Evolutionary conservation across 2,888 invertebrate species (phyloP), one percentile per base, ranked within the genome.

Genomic region (Lepidocyrtoides sp.): DNA sequence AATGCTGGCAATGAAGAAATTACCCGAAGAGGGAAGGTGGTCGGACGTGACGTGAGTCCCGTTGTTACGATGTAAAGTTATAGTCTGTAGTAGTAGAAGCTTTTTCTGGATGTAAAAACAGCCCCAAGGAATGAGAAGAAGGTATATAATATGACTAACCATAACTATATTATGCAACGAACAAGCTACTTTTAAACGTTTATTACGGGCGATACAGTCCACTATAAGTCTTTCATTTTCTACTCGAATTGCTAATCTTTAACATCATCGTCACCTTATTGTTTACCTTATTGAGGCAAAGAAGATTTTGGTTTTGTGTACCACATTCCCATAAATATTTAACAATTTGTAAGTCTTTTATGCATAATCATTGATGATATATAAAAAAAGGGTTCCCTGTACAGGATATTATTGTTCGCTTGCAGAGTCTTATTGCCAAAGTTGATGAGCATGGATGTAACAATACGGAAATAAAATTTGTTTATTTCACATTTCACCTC

Each of bases 391-490:
- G 32, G 32, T 36, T 36, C 36, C 7, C 36, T 36, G 3, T 36
- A 32, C 1, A 14, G n/a, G 2, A 14, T 10, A 63, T 23, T 29
- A 26, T 1, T 60, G 41, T 66, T 32, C n/a, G 32, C 8, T 66
- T 10, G 41, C 10, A n/a, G 69, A 0, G 23, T 8, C 29, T 51
- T 77, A 17, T 26, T 48, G 41, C 8, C 5, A 10, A 72, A 72
- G 72, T 75, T 7, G 29, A 77, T 51, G 54, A 51, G n/a, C 77
- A 77, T 8, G 41, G n/a, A 8, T 51, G 26, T 26, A 48, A 51
- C 77, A 77, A 81, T 69, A 85, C 84, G 84, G 84, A 85, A 85
- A 85, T 85, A 69, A 69, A 85, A 85, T 36, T 23, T 60, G 20
- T 26, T 83, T 83, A 57, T 66, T 83, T 83, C 83, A 82, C n/a